Evolutionary conservation across 2,797 vertebrate genomes (phyloP), one percentile per base, ranked within the genome.

Genomic region (Denticeps clupeoides): DNA sequence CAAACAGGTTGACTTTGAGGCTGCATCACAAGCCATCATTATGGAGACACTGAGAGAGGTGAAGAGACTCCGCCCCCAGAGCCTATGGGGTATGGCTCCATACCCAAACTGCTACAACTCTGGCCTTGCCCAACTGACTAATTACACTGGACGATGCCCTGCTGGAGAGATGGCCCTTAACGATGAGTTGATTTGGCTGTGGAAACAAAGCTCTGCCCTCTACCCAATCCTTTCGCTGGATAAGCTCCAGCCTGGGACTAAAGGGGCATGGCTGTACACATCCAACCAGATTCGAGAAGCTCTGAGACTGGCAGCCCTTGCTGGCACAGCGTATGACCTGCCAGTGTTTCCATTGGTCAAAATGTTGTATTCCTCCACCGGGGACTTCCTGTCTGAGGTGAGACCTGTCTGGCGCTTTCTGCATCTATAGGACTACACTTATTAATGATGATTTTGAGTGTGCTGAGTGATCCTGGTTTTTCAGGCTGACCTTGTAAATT

Each of bases 401-500:
- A n/a, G n/a, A n/a, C n/a, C n/a, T n/a, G n/a, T n/a, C n/a, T 31
- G n/a, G 28, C 28, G 12, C 28, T 10, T 26, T 27, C 27, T 11
- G 26, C 27, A 27, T 3, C 10, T 10, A 11, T 25, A 7, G 7
- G 7, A 25, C 24, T 7, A 6, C n/a, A n/a, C n/a, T n/a, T 25
- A 27, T 11, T 10, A 26, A 10, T 27, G 26, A 10, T 27, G 10
- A 27, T 26, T 3, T 11, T 25, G 2, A 25, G 7, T 24, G 2
- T 25, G 5, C 12, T 6, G 4, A 40, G 23, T 45, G 10, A 4
- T 16, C 28, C 55, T n/a, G n/a, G 22, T 35, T 11, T 45, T 37
- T 21, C 69, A 89, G 87, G 72, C 67, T 29, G 82, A 88, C 63
- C 68, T 89, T 65, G 77, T 85, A 63, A 81, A 74, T 67, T 81